These are phyloP conservation scores for Rhyacichthys aspro DNA, from an alignment of 2,797 vertebrate genomes.

Conservation along the genomic window DNA sequence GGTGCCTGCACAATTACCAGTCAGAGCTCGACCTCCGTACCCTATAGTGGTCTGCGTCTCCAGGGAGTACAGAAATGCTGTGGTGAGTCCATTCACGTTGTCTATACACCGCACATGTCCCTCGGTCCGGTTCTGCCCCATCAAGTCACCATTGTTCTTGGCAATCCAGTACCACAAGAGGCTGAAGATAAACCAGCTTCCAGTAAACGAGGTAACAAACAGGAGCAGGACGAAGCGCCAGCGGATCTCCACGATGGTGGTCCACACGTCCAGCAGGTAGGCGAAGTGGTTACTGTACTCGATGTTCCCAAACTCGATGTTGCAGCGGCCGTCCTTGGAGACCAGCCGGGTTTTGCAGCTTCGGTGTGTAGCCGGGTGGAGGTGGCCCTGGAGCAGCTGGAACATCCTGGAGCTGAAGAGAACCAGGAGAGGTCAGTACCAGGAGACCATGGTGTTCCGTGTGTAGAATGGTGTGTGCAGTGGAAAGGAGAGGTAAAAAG, in stretches of 20 bases:
- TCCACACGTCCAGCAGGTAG: constrained; percentile 92
- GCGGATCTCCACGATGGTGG: constrained; percentile 81
- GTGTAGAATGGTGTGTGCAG: no score
- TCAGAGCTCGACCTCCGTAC: constrained; percentile 89
- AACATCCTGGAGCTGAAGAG: constrained; percentile 83
- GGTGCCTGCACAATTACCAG: constrained; percentile 86
- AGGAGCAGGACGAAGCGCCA: constrained; percentile 79
- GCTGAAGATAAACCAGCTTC: constrained; percentile 83
- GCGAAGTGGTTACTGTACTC: constrained; percentile 84
- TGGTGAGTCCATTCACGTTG: constrained; percentile 88
- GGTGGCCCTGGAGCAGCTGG: constrained; percentile 84
- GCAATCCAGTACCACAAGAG: constrained; percentile 84
- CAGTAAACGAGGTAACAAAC: constrained; percentile 73
- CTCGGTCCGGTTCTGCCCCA: constrained; percentile 58
- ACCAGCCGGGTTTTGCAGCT: constrained; percentile 84
- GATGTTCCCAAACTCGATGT: constrained; percentile 93
- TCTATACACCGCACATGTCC: constrained; percentile 87
- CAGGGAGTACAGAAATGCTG: constrained; percentile 94
- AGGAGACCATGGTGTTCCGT: not conserved
- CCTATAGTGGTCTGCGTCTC: constrained; percentile 97
- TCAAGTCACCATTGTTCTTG: constrained; percentile 74
- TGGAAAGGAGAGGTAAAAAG: no score
- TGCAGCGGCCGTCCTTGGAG: constrained; percentile 94
- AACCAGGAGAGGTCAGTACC: not conserved
- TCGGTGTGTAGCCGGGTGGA: constrained; percentile 72